A percentile compares a stretch with the other conserved stretches of the same genome.
Evolutionary conservation across 2,113 vertebrate genomes (phyloP).

Genomic region (Albula goreensis): DNA sequence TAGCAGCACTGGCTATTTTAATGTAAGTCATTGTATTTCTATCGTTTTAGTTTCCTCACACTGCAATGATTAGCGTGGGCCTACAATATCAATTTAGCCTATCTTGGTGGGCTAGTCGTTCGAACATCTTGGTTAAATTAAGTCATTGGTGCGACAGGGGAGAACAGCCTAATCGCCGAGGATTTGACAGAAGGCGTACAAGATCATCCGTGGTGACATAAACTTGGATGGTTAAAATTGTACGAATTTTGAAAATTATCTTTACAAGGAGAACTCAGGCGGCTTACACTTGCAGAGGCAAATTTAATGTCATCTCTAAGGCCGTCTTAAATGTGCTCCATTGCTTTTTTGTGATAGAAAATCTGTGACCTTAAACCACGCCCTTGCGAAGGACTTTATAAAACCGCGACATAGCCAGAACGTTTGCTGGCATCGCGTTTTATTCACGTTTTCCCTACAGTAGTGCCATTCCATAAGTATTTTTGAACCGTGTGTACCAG

Average conservation of each 20-base stretch:
- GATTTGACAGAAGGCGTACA: not conserved
- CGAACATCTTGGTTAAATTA: slow-evolving; percentile 7
- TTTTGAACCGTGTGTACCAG: not conserved
- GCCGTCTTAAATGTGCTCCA: not conserved
- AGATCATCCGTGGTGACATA: not conserved
- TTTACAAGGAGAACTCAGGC: not conserved
- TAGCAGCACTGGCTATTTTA: not conserved
- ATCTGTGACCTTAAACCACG: not conserved
- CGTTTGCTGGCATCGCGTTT: too few species aligned
- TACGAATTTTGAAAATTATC: not conserved
- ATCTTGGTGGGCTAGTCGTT: not conserved
- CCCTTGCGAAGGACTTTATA: not conserved
- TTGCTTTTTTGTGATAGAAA: not conserved
- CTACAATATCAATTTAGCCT: not conserved
- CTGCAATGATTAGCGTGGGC: not conserved
- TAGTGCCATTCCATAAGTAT: not conserved
- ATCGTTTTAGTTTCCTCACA: not conserved
- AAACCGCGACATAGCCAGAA: not conserved
- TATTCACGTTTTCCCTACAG: not conserved
- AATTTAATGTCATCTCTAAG: not conserved
- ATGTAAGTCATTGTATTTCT: not conserved
- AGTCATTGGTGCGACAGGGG: not conserved
- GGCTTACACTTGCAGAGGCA: not conserved
- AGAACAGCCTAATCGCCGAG: not conserved
- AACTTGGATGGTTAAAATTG: not conserved